Base-by-base conservation (phyloP, 2,888 invertebrate genomes). In the Pachydiplax longipennis region DNA sequence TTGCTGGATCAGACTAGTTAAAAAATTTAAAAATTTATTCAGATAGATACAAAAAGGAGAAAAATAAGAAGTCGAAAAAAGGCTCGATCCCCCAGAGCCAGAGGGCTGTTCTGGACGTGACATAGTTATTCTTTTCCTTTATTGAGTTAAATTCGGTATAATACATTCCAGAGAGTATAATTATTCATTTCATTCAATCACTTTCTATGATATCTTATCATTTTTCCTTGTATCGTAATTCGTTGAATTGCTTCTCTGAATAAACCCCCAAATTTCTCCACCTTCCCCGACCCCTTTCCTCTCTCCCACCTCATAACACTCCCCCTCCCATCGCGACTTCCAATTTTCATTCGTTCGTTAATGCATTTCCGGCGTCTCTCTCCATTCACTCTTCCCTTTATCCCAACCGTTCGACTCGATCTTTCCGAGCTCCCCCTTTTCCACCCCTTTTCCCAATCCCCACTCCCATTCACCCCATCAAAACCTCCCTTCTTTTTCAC, bases 341-440 rank as follows among this genome's bases (percentile, higher is more conserved):
- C 87, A 87, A 87, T 87, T 87, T 87, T 87, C 87, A 65, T 87
- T 87, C 65, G 37, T 40, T 87, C 87, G 61, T 87, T 87, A 87
- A 87, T 87, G 87, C 87, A 87, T 87, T 87, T 87, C 87, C 87
- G 87, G 87, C 87, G 83, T 83, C 83, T 83, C 58, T 58, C 53
- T 53, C 31, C 83, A 35, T 87, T 87, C 87, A 48, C 61, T 83
- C 61, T 61, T 65, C 81, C 61, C 65, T 83, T 83, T 83, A 25
- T 35, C 58, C 25, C 48, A 18, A 58, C 83, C 87, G 58, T 87
- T 87, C 87, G 58, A 87, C 87, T 61, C 65, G 58, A 37, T 61
- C 87, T 61, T 40, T 65, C 40, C 61, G 58, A 83, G 87, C 87
- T 81, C 37, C 81, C 81, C 18, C 22, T 37, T 87, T 35, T 65